Conservation (phyloP, 2,113 vertebrate genomes). For the Perccottus glenii region DNA sequence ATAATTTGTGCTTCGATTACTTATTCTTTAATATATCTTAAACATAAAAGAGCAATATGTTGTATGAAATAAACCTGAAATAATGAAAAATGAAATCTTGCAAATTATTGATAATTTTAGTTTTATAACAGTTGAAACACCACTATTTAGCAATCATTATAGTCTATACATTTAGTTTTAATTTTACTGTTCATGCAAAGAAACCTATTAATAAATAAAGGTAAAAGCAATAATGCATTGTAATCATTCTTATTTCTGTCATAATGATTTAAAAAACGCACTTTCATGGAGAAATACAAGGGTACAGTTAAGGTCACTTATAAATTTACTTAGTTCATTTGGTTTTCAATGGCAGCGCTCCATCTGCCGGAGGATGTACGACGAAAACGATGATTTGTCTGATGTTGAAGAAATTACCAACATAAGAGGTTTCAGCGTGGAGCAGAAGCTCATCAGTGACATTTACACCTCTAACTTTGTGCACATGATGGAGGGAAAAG, state of each 20-base stretch:
- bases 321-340: background rate
- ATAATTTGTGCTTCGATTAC: background rate
- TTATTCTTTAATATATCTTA: background rate
- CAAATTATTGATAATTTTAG: background rate
- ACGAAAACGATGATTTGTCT: slow-evolving; percentile 92
- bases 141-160: background rate
- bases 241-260: no score
- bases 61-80: background rate
- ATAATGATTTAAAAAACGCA: no score
- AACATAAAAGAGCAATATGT: background rate
- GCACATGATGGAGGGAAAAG: slow-evolving; percentile 91
- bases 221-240: no score
- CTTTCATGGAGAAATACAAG: no score
- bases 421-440: slow-evolving; percentile 91
- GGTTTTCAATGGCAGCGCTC: slow-evolving; percentile 80
- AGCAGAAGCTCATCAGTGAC: slow-evolving; percentile 90
- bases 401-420: slow-evolving; percentile 95
- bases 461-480: slow-evolving; percentile 86
- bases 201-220: no score
- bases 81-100: background rate
- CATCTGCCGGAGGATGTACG: slow-evolving; percentile 90
- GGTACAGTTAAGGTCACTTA: no score
- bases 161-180: background rate
- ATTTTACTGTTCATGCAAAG: no score
- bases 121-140: background rate